Evolutionary conservation across 2,797 vertebrate species (phyloP), one percentile per base, ranked within the genome.

Genomic region (Monodelphis domestica): DNA sequence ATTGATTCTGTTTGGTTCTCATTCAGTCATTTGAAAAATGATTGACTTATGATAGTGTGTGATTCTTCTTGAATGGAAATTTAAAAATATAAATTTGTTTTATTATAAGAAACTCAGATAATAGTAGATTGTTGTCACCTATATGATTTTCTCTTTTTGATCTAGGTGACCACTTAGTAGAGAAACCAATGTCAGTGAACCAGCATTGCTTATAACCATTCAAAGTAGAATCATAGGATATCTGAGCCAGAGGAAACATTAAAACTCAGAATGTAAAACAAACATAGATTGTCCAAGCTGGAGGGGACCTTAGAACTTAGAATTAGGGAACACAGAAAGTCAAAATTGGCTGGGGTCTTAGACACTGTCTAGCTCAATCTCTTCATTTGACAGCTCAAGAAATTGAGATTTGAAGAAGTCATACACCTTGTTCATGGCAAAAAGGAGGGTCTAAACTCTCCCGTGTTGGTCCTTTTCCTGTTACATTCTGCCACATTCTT

Each of bases 11-110:
- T 54, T 91, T 55, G 0, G n/a, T 59, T 57, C 26, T 30, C 53
- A 89, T 90, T 78, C 17, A 54, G n/a, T 29, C 89, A 12, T 89
- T 90, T 57, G 63, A 92, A 96, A 94, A 55, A 91, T 92, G 84
- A 78, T 87, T 28, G 51, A 87, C 89, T 90, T 12, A 89, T 5
- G 5, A n/a, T 26, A 5, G 45, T n/a, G 84, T 95, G 24, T 28
- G 2, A 9, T 52, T 14, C 17, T 55, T 94, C 90, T n/a, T 93
- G 87, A 87, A 26, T 50, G 78, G 2, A 52, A 87, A 56, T 87
- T 90, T 92, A 87, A 88, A 92, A 89, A 51, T 45, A 45, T 93
- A 96, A 90, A 12, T 55, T 59, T 53, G 87, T 89, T 93, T 55
- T 89, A 29, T 33, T 88, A 29, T 70, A 53, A n/a, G 29, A 21